Percentiles rank a stretch among this genome's conserved stretches.
Evolutionary conservation across 1,140 invertebrate genomes (phyloP).

Genomic region (Palaemon carinicauda): DNA sequence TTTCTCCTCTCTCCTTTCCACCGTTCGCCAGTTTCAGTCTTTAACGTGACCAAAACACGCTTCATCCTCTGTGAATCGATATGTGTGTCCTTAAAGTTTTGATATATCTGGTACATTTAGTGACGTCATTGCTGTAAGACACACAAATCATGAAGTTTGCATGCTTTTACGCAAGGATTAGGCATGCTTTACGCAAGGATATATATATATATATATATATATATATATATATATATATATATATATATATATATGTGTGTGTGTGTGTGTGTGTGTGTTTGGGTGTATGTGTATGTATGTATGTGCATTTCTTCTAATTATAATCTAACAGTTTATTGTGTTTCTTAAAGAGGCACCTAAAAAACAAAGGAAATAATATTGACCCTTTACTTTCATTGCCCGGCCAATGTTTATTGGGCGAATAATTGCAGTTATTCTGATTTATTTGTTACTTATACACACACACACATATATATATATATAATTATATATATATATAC

Average conservation of each 20-base stretch:
- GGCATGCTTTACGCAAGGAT: too few relatives aligned
- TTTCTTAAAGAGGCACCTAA: too few relatives aligned
- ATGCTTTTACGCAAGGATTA: too few relatives aligned
- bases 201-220: background rate
- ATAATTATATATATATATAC: background rate
- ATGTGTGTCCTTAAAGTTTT: background rate
- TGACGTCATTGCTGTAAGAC: too few relatives aligned
- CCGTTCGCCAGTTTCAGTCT: background rate
- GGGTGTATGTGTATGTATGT: background rate
- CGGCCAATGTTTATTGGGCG: too few relatives aligned
- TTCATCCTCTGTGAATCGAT: background rate
- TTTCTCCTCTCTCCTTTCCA: background rate
- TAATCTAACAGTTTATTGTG: too few relatives aligned
- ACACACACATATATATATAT: background rate
- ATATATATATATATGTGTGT: background rate
- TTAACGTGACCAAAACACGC: background rate
- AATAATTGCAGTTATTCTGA: background rate
- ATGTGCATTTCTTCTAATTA: too few relatives aligned
- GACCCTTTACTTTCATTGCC: too few relatives aligned
- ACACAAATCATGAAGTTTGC: too few relatives aligned
- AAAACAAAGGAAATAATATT: too few relatives aligned
- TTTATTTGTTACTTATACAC: background rate
- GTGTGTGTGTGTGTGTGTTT: background rate
- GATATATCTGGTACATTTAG: too few relatives aligned
- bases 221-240: background rate